A percentile compares a stretch with the other conserved stretches of the same genome.
Conservation (phyloP, 2,113 vertebrate genomes). For the Echinops telfairi region DNA sequence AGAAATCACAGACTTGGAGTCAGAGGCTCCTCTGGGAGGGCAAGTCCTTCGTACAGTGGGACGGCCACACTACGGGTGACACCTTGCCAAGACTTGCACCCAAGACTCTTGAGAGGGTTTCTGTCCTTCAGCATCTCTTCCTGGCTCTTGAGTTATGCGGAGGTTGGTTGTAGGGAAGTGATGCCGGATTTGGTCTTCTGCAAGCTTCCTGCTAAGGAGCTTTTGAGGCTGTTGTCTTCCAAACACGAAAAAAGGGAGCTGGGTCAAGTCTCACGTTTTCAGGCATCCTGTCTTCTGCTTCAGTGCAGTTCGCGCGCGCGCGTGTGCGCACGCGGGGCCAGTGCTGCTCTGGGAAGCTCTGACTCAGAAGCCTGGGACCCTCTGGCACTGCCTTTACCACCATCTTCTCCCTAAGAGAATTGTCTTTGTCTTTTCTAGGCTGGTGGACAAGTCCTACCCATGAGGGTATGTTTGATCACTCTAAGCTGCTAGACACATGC, state of each 20-base stretch:
- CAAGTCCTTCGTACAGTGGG: background rate
- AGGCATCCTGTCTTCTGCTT: constrained; percentile 48
- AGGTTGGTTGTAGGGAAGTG: background rate
- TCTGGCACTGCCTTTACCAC: constrained; percentile 21
- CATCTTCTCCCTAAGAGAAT: constrained; percentile 22
- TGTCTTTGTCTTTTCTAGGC: background rate
- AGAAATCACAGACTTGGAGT: background rate
- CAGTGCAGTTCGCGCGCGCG: constrained; percentile 19
- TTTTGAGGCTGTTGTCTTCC: constrained; percentile 51
- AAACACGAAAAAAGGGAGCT: constrained; percentile 25
- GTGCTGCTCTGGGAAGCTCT: background rate
- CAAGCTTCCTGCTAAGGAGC: constrained; percentile 48
- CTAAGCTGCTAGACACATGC: background rate
- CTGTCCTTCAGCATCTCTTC: background rate
- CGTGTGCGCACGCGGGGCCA: background rate
- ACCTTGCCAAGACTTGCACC: background rate
- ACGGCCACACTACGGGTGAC: background rate
- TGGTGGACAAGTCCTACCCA: background rate
- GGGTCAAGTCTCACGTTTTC: background rate
- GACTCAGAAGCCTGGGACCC: background rate
- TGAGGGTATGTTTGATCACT: constrained; percentile 5
- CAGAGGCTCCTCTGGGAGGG: background rate
- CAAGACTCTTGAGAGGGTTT: background rate
- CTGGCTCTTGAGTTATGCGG: background rate
- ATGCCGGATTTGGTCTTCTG: constrained; percentile 22